Evolutionary conservation across 2,888 invertebrate genomes (phyloP), one percentile per base, ranked within the genome.

Genomic region (Dyspetes luteomarginatus): DNA sequence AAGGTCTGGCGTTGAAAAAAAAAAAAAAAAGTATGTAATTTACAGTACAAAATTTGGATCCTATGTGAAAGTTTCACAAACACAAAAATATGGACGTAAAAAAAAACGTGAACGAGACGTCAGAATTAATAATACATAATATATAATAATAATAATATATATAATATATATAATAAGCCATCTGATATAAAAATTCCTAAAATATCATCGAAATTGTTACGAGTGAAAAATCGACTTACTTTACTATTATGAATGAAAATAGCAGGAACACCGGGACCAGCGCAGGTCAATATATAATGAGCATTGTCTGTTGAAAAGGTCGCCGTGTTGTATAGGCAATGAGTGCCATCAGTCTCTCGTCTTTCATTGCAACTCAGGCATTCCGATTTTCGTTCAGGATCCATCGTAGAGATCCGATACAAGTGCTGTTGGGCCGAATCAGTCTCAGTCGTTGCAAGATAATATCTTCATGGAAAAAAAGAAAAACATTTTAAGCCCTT

Each of bases 181-280:
- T n/a, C n/a, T n/a, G 36, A 58, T 12, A 74, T 50, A 7, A 67
- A 48, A 62, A 50, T 30, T 28, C 30, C 12, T 4, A 9, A n/a
- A n/a, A n/a, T n/a, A n/a, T n/a, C n/a, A n/a, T n/a, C n/a, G 9
- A 12, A 7, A 12, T 36, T 36, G 36, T 36, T n/a, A n/a, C n/a
- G n/a, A n/a, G n/a, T n/a, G n/a, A n/a, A n/a, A n/a, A 15, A 15
- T 48, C 17, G 48, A 48, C 48, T 92, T 87, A 95, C 94, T 45
- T 58, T 43, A 85, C 93, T 93, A 75, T 93, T 91, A 88, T 94
- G 95, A 73, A 97, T 92, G 48, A 93, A 93, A 58, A 95, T 93
- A 91, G 95, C 95, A 0, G 98, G 98, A 26, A 98, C 94, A 71
- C 94, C 95, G 0, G 98, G 98, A 0, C 98, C 99, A 56, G 95